These are phyloP conservation scores for Zophobas atratus DNA, from an alignment of 1,140 invertebrate species.

Conservation along the genomic window DNA sequence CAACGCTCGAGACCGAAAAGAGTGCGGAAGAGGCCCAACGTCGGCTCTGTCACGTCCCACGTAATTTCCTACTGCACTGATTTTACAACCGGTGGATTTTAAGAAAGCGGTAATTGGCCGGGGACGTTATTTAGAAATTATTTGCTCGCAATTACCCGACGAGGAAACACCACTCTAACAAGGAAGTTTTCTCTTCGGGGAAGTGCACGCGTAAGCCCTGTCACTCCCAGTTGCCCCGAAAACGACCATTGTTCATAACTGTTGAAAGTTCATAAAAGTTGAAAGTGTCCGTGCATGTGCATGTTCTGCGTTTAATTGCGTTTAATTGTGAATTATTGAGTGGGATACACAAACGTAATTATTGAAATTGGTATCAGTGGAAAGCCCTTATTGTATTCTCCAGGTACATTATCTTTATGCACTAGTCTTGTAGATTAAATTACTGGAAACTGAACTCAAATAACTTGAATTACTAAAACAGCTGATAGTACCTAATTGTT, in stretches of 20 bases:
- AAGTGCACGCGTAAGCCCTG: neutral
- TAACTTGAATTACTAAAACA: too few species aligned
- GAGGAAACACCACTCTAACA: slow-evolving; percentile 14
- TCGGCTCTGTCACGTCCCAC: slow-evolving; percentile 11
- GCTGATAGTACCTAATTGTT: too few species aligned
- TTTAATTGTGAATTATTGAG: too few species aligned
- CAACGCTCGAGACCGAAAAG: slow-evolving; percentile 3
- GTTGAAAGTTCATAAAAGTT: too few species aligned
- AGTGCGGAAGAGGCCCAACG: neutral
- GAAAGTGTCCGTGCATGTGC: neutral
- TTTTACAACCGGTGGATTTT: slow-evolving; percentile 37
- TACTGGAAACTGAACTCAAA: too few species aligned
- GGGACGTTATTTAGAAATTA: slow-evolving; percentile 32
- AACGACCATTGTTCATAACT: neutral
- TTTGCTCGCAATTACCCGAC: slow-evolving; percentile 13
- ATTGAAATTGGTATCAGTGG: too few species aligned
- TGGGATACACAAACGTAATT: too few species aligned
- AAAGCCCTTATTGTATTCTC: too few species aligned
- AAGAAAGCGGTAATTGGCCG: slow-evolving; percentile 37
- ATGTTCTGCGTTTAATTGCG: too few species aligned
- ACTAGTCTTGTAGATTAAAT: too few species aligned
- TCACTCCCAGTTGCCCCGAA: neutral
- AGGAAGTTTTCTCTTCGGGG: neutral
- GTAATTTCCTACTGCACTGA: slow-evolving; percentile 28
- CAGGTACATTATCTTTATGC: too few species aligned